Base-by-base conservation (phyloP, 30 jellyfish, hydroid and myxozoan species). In the Sanderia malayensis region DNA sequence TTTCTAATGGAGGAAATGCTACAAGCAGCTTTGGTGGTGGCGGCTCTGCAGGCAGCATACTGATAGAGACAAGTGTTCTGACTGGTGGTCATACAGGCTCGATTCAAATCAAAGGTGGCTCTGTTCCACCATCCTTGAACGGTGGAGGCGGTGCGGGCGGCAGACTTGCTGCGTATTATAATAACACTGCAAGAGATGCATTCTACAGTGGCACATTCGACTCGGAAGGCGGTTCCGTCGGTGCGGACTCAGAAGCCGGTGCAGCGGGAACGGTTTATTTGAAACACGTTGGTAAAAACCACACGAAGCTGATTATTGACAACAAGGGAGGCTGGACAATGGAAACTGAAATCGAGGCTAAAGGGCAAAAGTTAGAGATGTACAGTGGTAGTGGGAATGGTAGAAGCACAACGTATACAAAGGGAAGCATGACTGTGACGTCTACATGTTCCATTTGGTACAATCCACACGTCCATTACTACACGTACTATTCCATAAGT, bases 81-180 rank as follows among this genome's bases (percentile, higher is more conserved):
- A 66, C 83, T 28, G 90, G 90, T 61, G 90, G 90, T 6, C 83
- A 65, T 23, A 79, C 90, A 1, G 90, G 90, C n/a, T 20, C 34
- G 15, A 58, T 79, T 44, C 90, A 79, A 66, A 76, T 61, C 7
- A 64, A 23, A 31, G 90, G 90, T 34, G 90, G 90, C 27, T 25
- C 81, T 3, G 90, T 68, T 0, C 33, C 77, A 4, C 25, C 82
- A 22, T 67, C 77, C 1, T 41, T 20, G 15, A 66, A 67, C 8
- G 90, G 90, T 6, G 90, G 90, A 20, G 90, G 90, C 30, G 90
- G 90, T 33, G 82, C 90, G 49, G 90, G 90, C 4, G 90, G 90
- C 0, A 58, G 90, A 44, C 53, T 79, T 25, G 90, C 90, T 8
- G 83, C 70, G 22, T 79, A 79, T 30, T 79, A 79, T 27, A 79